Percentiles rank a stretch among this genome's conserved stretches.
Conservation (phyloP, 2,113 vertebrate species). For the Opisthocomus hoazin region DNA sequence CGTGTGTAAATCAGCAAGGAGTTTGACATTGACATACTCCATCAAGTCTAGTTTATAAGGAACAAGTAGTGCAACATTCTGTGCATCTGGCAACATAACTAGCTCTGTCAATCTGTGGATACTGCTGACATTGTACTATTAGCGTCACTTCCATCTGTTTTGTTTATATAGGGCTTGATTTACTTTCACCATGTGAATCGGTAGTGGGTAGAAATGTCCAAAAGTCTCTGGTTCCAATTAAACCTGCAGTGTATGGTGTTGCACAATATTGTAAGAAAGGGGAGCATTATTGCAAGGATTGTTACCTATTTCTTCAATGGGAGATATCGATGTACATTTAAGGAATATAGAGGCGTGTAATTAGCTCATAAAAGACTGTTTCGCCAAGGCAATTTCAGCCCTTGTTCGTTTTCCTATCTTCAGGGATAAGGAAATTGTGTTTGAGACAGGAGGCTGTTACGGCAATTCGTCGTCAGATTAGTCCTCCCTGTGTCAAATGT, state of each 20-base stretch:
- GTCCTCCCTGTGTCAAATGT: not conserved
- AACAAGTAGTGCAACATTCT: slow-evolving; percentile 84
- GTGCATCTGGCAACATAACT: slow-evolving; percentile 82
- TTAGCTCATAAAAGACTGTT: not conserved
- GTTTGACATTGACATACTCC: slow-evolving; percentile 83
- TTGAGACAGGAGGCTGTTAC: not conserved
- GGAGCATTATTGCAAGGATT: slow-evolving; percentile 4
- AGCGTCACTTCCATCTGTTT: slow-evolving; percentile 81
- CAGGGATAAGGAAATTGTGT: not conserved
- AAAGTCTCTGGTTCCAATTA: slow-evolving; percentile 68
- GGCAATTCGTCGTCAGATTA: not conserved
- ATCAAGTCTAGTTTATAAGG: slow-evolving; percentile 84
- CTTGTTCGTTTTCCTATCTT: not conserved
- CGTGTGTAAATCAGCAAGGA: slow-evolving; percentile 81
- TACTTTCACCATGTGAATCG: slow-evolving; percentile 73
- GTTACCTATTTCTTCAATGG: not conserved
- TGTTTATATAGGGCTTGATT: slow-evolving; percentile 81
- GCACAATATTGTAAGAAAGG: slow-evolving; percentile 47
- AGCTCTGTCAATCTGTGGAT: slow-evolving; percentile 83
- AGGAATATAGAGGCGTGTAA: not conserved
- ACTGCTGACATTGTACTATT: slow-evolving; percentile 82
- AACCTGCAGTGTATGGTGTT: slow-evolving; percentile 56
- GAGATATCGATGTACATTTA: not conserved
- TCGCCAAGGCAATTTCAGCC: not conserved
- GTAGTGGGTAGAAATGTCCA: slow-evolving; percentile 70